Base-by-base conservation (phyloP, 2,888 invertebrate genomes). In the Drosophila gaucha region DNA sequence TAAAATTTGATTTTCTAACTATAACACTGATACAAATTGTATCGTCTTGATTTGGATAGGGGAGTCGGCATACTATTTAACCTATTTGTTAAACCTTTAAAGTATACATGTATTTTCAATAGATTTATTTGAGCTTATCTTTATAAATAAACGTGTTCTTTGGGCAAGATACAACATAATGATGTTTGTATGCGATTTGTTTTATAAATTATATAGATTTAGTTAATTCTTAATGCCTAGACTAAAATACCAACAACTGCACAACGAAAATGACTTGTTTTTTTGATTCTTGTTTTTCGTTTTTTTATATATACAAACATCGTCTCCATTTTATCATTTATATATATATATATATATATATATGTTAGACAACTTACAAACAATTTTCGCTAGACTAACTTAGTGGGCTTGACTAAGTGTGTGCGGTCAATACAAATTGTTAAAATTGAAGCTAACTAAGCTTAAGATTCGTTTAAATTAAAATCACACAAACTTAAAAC, bases 111-210 rank as follows among this genome's bases (percentile, higher is more conserved):
- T 80, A 59, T 67, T 84, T 84, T 84, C 63, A 69, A 58, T 78
- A 54, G 63, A 68, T 84, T 80, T 77, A 66, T 68, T 75, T 74
- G 78, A 88, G 84, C 78, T 78, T 86, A 64, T 74, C 84, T 70
- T 70, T 67, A 71, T 78, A 87, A 75, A 82, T 78, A 77, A 73
- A 80, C 83, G 65, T 89, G 89, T 89, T 90, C 90, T 90, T 90
- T 90, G 90, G 90, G 90, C 91, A 90, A 90, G 91, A 90, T 79
- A 87, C 89, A 84, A 83, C 88, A 75, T 78, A 38, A 59, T 55
- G 52, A 67, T 82, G 86, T 78, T 67, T 88, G 87, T 78, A 80
- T 80, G 82, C 88, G 69, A 72, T 75, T 70, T 66, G 65, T 78
- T 73, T 16, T 66, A 74, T 75, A 73, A 73, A 71, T 88, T 67